Conservation (phyloP, 2,888 invertebrate genomes). For the Thymelicus lineola region DNA sequence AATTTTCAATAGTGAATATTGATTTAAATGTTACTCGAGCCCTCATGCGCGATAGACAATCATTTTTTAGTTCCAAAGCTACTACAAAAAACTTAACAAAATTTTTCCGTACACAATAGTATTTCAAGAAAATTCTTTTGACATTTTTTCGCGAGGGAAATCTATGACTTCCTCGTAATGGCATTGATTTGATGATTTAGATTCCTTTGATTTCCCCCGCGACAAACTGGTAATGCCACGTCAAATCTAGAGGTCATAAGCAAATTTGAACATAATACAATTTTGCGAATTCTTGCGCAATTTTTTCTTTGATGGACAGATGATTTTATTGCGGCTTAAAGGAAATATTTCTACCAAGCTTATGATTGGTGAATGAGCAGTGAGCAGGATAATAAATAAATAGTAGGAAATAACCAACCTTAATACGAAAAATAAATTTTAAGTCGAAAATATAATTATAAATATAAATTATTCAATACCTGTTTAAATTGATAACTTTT, state of each 20-base stretch:
- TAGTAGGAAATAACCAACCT: too few species aligned
- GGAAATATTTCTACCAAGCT: too few species aligned
- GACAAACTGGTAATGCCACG: slow-evolving; percentile 14
- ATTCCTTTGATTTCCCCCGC: slow-evolving; percentile 44
- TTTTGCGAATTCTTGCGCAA: slow-evolving; percentile 16
- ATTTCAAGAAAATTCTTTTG: slow-evolving; percentile 26
- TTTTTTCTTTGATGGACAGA: neutral
- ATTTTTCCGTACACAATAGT: slow-evolving; percentile 2
- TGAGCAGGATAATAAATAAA: too few species aligned
- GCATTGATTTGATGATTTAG: slow-evolving; percentile 43
- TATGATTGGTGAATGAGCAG: too few species aligned
- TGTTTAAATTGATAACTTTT: too few species aligned
- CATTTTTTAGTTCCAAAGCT: neutral
- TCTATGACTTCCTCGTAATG: slow-evolving; percentile 39
- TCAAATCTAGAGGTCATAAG: slow-evolving; percentile 23
- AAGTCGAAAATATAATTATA: too few species aligned
- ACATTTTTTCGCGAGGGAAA: slow-evolving; percentile 40
- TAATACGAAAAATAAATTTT: too few species aligned
- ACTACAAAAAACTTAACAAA: neutral
- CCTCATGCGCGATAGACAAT: neutral
- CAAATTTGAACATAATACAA: slow-evolving; percentile 16
- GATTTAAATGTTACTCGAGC: too few species aligned
- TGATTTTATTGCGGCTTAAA: too few species aligned
- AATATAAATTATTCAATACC: too few species aligned
- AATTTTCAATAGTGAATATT: slow-evolving; percentile 20